Evolutionary conservation across 53 echinoderm and acorn worm genomes (phyloP).

Genomic region (Stichopus horrens): DNA sequence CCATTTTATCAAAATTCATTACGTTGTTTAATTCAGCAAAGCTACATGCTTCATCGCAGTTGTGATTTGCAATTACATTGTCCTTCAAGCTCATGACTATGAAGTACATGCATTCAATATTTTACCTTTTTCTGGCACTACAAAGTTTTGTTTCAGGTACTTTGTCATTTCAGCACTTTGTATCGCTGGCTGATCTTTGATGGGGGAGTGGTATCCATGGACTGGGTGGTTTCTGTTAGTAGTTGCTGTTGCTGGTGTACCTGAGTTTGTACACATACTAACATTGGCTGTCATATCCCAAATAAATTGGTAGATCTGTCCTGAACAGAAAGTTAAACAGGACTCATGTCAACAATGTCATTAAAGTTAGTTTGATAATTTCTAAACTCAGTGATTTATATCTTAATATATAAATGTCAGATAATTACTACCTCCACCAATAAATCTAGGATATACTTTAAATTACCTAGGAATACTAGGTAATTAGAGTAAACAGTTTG

Average conservation of each 20-base stretch:
- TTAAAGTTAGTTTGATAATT: too few species aligned
- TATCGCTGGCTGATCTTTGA: conserved; percentile 69
- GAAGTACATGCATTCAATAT: background rate
- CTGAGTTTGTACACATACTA: conserved; percentile 4
- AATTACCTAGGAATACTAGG: too few species aligned
- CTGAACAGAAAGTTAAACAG: background rate
- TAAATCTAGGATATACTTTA: too few species aligned
- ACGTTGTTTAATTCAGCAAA: too few species aligned
- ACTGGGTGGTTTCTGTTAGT: conserved; percentile 36
- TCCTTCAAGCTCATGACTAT: background rate
- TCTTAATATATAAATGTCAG: too few species aligned
- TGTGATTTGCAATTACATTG: background rate
- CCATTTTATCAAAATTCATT: too few species aligned
- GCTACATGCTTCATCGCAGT: background rate
- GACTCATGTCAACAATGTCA: too few species aligned
- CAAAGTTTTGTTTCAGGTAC: conserved; percentile 80
- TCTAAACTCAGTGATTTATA: too few species aligned
- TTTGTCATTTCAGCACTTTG: conserved; percentile 81
- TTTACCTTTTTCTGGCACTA: conserved; percentile 50
- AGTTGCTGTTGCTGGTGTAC: background rate
- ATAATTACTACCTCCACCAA: too few species aligned
- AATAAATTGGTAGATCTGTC: background rate
- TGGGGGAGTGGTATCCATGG: conserved; percentile 46
- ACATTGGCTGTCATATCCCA: conserved; percentile 4
- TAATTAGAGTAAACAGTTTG: too few species aligned